These are phyloP conservation scores for Phalera bucephala DNA, from an alignment of 2,888 invertebrate genomes.

Conservation along the genomic window DNA sequence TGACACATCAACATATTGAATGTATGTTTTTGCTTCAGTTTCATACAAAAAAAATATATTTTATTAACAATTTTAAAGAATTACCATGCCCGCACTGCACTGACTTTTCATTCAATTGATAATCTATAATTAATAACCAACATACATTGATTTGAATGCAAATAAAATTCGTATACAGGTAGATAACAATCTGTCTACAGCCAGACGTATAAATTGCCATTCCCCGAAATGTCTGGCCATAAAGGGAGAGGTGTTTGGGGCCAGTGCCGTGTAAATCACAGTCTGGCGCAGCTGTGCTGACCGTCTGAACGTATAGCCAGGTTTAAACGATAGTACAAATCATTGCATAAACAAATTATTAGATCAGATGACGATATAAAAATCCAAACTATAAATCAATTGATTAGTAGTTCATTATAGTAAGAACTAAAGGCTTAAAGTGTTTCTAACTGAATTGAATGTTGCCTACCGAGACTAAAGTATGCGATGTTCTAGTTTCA, in stretches of 20 bases:
- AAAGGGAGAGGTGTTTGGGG: conserved; percentile 52
- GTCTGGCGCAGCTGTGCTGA: conserved; percentile 40
- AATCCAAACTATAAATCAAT: no score
- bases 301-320: conserved; percentile 29
- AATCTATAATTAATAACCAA: conserved; percentile 9
- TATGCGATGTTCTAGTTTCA: conserved; percentile 20
- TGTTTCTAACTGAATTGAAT: conserved; percentile 16
- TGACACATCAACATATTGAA: no score
- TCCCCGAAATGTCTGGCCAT: conserved; percentile 58
- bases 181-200: conserved; percentile 44
- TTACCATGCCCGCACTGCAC: neutral
- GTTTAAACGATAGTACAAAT: no score
- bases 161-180: conserved; percentile 22
- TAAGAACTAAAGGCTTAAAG: no score
- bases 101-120: conserved; percentile 13
- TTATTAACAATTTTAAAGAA: no score
- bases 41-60: no score
- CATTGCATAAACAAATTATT: no score
- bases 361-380: no score
- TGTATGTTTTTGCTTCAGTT: no score
- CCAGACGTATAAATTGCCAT: conserved; percentile 65
- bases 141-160: conserved; percentile 8
- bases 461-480: conserved; percentile 11
- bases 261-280: conserved; percentile 62
- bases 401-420: no score